phyloP scores from a whole-genome alignment of 2,113 vertebrate genomes.

The Calyptommatus sinebrachiatus region DNA sequence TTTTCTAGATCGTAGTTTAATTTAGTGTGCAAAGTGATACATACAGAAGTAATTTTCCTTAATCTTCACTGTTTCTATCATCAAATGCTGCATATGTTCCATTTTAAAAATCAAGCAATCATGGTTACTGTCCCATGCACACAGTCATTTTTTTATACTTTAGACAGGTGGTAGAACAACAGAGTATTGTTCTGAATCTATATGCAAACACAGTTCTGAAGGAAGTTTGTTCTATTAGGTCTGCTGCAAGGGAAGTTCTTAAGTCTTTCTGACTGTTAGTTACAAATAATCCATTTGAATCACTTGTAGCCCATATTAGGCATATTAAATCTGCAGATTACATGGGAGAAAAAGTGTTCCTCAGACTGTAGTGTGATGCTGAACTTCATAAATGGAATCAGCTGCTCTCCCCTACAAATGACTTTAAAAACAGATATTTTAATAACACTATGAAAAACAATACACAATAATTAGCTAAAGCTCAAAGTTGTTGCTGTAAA shows the following conservation, averaged over 20 bases:
- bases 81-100: neutral
- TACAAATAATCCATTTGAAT: conserved; percentile 4
- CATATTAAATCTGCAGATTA: neutral
- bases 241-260: conserved; percentile 44
- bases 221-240: conserved; percentile 42
- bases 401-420: neutral
- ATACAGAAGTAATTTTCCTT: accelerated
- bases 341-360: neutral
- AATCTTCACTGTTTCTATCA: neutral
- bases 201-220: neutral
- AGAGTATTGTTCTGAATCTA: neutral
- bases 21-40: too few species aligned
- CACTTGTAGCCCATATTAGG: neutral
- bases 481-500: too few species aligned
- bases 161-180: conserved; percentile 13
- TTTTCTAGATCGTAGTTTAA: too few species aligned
- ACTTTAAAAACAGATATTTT: neutral
- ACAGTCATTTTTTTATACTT: too few species aligned
- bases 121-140: too few species aligned
- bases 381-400: neutral
- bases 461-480: neutral
- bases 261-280: conserved; percentile 7
- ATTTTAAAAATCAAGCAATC: neutral
- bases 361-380: neutral
- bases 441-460: neutral